These are phyloP conservation scores for Botia almorhae DNA, from an alignment of 2,797 vertebrate species.

Conservation along the genomic window DNA sequence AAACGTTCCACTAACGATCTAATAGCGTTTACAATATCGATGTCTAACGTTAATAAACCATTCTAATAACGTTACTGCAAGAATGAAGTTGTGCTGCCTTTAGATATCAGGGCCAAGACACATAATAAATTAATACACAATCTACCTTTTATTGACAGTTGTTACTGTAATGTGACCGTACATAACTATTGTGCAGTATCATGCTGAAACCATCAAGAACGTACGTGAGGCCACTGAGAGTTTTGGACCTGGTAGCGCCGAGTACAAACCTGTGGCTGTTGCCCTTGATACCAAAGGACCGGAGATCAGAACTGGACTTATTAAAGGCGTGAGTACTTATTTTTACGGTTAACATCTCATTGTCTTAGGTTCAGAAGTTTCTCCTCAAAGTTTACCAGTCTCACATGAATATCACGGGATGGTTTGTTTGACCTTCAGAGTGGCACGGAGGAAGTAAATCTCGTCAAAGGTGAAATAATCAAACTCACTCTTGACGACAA, in stretches of 20 bases:
- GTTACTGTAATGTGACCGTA: neutral
- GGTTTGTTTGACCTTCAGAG: constrained; percentile 76
- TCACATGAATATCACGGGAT: neutral
- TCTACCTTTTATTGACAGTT: constrained; percentile 36
- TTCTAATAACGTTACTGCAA: no score
- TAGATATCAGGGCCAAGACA: no score
- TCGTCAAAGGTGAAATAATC: constrained; percentile 87
- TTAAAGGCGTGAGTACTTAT: constrained; percentile 89
- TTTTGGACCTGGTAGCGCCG: constrained; percentile 86
- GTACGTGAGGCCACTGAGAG: constrained; percentile 91
- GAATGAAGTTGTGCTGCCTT: no score
- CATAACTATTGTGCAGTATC: constrained; percentile 80
- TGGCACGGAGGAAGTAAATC: constrained; percentile 93
- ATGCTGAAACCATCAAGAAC: constrained; percentile 94
- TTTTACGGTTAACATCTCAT: neutral
- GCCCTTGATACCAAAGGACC: constrained; percentile 98
- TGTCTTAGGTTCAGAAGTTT: neutral
- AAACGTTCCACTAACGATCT: no score
- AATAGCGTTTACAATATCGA: no score
- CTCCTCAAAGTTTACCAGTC: neutral
- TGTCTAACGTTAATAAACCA: no score
- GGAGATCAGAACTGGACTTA: constrained; percentile 97
- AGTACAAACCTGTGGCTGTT: constrained; percentile 93
- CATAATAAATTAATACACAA: neutral
- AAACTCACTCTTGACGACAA: constrained; percentile 89